Evolutionary conservation across 2,113 vertebrate species (phyloP), one percentile per base, ranked within the genome.

Genomic region (Leptobrachium leishanense): DNA sequence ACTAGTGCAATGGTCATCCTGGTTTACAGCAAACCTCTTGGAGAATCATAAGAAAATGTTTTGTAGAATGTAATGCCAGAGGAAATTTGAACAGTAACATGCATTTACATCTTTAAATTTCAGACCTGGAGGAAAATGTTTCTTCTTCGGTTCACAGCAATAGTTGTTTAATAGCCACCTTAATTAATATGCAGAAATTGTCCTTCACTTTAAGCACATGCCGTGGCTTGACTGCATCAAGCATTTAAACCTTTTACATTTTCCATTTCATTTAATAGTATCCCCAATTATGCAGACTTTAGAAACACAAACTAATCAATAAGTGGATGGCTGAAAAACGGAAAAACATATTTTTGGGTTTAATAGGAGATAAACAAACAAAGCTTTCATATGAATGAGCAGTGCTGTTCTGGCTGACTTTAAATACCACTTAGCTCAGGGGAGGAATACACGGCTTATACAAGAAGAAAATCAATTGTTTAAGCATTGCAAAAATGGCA

Each of bases 221-320:
- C n/a, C 42, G n/a, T 76, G 44, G 40, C 11, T 55, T 42, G 50
- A 20, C 46, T 55, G 39, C 65, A 68, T 76, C 15, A 76, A 68
- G 5, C 44, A 54, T 42, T 67, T 76, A 55, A 76, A 68, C 46
- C 55, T 46, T 76, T 12, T 11, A 76, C 68, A 41, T 55, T 15
- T 66, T 20, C 39, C 6, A 42, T 68, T 76, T 54, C 68, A 55
- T 68, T 75, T 76, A 76, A 67, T 76, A 54, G 63, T 43, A 55
- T 12, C 42, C 63, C 64, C 74, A 76, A 75, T 75, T 75, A 75
- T 67, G 63, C n/a, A 64, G 5, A 20, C 15, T 64, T 31, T 64
- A 64, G 5, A 64, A 2, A 5, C 39, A 6, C 62, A 31, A 67
- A 76, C 44, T 67, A 68, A 76, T 76, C 63, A 76, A 76, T 76